phyloP scores from a whole-genome alignment of 2,888 invertebrate species.

The Monoplex corrugatus region DNA sequence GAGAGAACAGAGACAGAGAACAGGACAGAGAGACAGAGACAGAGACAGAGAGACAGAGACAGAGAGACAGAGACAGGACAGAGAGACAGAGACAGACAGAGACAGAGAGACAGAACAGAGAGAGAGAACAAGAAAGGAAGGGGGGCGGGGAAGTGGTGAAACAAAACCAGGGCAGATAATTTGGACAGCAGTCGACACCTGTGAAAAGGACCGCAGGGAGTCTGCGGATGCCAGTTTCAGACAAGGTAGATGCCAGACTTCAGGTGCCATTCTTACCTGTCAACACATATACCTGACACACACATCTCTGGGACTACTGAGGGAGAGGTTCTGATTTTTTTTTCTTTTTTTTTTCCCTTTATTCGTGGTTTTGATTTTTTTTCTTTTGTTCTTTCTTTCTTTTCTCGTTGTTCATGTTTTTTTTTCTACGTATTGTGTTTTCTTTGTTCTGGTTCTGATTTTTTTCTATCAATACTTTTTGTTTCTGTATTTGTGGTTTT shows the following conservation, averaged over 20 bases:
- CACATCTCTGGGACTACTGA: background rate
- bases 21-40: background rate
- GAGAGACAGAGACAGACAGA: background rate
- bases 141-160: too few species aligned
- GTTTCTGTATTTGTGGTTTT: background rate
- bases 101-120: background rate
- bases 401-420: background rate
- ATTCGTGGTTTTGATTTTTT: background rate
- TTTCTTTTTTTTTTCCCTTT: background rate
- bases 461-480: background rate
- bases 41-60: background rate
- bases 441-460: background rate
- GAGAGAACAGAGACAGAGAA: conserved; percentile 4
- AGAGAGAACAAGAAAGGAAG: background rate
- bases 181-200: background rate
- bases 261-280: background rate
- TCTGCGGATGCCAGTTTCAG: background rate
- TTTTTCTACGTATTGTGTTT: too few species aligned
- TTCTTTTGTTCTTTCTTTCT: background rate
- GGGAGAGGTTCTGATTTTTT: background rate
- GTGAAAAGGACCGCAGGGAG: background rate
- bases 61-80: background rate
- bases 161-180: background rate
- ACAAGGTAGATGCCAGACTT: background rate
- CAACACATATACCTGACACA: background rate